Evolutionary conservation across 2,888 invertebrate species (phyloP).

Genomic region (Drosophila koepferae): DNA sequence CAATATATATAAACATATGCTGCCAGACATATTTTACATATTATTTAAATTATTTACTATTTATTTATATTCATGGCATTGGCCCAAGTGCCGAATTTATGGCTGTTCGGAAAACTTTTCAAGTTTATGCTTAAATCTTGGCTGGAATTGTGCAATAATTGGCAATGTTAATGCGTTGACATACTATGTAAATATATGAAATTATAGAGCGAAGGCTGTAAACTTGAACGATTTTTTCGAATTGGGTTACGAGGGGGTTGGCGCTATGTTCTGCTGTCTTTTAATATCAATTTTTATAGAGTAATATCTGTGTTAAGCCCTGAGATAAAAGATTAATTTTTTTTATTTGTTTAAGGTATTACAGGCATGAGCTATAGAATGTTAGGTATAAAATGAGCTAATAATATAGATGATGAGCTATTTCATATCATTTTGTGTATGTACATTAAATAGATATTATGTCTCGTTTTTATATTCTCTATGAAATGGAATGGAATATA

Average conservation of each 20-base stretch:
- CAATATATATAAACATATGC: conserved; percentile 58
- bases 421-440: no score
- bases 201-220: conserved; percentile 56
- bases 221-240: conserved; percentile 63
- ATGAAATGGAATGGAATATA: no score
- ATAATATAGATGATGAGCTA: no score
- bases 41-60: conserved; percentile 34
- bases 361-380: not conserved
- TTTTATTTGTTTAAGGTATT: not conserved
- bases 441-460: no score
- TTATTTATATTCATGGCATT: conserved; percentile 45
- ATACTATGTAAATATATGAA: conserved; percentile 33
- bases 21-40: conserved; percentile 39
- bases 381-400: not conserved
- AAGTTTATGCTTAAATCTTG: conserved; percentile 43
- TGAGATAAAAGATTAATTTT: not conserved
- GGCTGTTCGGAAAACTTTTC: conserved; percentile 36
- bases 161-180: conserved; percentile 52
- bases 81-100: conserved; percentile 67
- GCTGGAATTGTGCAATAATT: conserved; percentile 69
- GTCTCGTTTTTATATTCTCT: no score
- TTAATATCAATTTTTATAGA: not conserved
- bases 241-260: conserved; percentile 53
- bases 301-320: no score
- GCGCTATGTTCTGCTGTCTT: not conserved